Base-by-base conservation (phyloP, 1,140 invertebrate species). In the Lordiphosa collinella region DNA sequence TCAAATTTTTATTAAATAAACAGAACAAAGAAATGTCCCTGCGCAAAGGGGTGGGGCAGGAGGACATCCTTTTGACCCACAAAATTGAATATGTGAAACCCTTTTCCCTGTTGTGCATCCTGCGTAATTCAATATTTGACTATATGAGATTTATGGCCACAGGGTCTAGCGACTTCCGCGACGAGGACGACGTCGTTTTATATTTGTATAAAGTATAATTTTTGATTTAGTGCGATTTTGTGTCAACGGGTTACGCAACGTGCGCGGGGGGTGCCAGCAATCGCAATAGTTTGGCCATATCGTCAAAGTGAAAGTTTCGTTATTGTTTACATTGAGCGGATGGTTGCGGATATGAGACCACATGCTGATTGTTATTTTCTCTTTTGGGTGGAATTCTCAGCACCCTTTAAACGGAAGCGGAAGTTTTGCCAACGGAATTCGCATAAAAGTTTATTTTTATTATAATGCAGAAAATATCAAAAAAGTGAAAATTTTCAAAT, bases 41-140 rank as follows among this genome's bases (percentile, higher is more conserved):
- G 76, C 76, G 58, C 78, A 73, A 11, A 25, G 56, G 48, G 46
- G 22, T 50, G 38, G 43, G 56, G 49, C 55, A 48, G 22, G 52
- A 16, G 55, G 60, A 65, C 49, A 72, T 80, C 62, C 78, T 76
- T 76, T 41, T 80, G 76, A 80, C 78, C 76, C 76, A 80, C 76
- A 71, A 80, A 80, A 80, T 82, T 76, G 66, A 60, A 76, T 63
- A 61, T 75, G 55, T 32, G 60, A 54, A 70, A 49, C 14, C 18
- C 44, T 13, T 37, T 18, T 13, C 11, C 22, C 36, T 44, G 32
- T 57, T 29, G 43, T 25, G 46, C 44, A 71, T 78, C 76, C 76
- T 67, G 72, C 68, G 78, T 86, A 86, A 86, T 86, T 86, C 82
- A 86, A 86, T 86, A 86, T 87, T 86, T 86, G 75, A 86, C 84